Evolutionary conservation across 1,140 invertebrate species (phyloP), one percentile per base, ranked within the genome.

Genomic region (Leptoteleia sp.): DNA sequence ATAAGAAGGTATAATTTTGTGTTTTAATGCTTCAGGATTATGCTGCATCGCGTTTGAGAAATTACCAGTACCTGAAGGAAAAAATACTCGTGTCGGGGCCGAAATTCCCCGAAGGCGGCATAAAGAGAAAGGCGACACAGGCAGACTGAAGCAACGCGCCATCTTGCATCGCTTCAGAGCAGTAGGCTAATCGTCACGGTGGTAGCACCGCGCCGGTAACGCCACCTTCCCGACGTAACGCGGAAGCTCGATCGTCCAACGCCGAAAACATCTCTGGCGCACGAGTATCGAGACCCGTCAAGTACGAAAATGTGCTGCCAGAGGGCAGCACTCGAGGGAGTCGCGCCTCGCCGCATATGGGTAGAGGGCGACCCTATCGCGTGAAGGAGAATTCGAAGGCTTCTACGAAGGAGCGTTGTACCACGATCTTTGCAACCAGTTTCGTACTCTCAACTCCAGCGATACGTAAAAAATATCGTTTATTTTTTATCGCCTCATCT

Each of bases 51-150:
- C 86, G 92, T 52, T 79, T 92, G 7, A 91, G 89, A n/a, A 90
- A 89, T 27, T 93, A 92, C 77, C 87, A 90, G 25, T 83, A 91
- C 29, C 75, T 92, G 4, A 93, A 93, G 73, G 90, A 91, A 38
- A 92, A 92, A 37, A 88, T 92, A 0, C 80, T 91, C 0, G 76
- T 81, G 4, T 84, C 83, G 11, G 83, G 76, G 9, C 72, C 83
- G 31, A 40, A 62, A 4, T 71, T 73, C 11, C 80, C 68, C 3
- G 82, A 88, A 5, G 52, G 70, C 16, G 84, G 68, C 11, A 45
- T 84, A 9, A 87, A 83, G 33, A 85, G 82, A 79, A 88, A 88
- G 50, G 76, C 76, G 11, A 76, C 52, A 4, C 61, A 67, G 7
- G 47, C 54, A 22, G 71, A 76, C 38, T 67, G 54, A 67, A 37